phyloP scores from a whole-genome alignment of 2,113 vertebrate species.

The Maylandia zebra region DNA sequence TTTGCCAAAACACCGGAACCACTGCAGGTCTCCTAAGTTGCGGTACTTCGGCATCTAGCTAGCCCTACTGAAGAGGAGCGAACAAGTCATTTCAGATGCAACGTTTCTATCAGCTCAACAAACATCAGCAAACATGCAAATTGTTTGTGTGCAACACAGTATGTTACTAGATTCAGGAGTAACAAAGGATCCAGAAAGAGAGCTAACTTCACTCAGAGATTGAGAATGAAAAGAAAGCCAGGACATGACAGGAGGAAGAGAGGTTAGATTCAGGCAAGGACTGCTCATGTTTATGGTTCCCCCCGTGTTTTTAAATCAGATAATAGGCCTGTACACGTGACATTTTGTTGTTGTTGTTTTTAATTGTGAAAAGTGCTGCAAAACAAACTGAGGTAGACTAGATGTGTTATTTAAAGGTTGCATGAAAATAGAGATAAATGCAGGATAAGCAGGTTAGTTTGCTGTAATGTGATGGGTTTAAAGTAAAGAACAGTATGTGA shows the following conservation, averaged over 20 bases:
- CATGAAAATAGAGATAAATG: neutral
- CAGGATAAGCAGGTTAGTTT: neutral
- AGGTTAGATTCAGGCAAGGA: neutral
- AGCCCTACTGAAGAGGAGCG: neutral
- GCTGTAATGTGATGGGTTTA: neutral
- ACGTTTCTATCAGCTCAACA: neutral
- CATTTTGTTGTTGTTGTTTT: neutral
- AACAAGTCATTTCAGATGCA: neutral
- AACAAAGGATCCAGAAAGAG: neutral
- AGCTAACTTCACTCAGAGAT: neutral
- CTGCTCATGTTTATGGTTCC: neutral
- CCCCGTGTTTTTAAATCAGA: neutral
- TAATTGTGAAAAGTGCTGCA: neutral
- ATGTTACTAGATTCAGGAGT: neutral
- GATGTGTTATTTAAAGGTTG: neutral
- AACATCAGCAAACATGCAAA: neutral
- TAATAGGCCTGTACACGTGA: neutral
- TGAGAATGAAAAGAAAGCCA: neutral
- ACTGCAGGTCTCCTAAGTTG: neutral
- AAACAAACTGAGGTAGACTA: fast-evolving
- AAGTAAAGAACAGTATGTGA: neutral
- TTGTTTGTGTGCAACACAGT: neutral
- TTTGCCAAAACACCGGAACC: neutral
- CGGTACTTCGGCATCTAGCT: neutral
- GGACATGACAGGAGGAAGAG: neutral